Conservation (phyloP, 1,140 invertebrate species). For the Calycopis cecrops region DNA sequence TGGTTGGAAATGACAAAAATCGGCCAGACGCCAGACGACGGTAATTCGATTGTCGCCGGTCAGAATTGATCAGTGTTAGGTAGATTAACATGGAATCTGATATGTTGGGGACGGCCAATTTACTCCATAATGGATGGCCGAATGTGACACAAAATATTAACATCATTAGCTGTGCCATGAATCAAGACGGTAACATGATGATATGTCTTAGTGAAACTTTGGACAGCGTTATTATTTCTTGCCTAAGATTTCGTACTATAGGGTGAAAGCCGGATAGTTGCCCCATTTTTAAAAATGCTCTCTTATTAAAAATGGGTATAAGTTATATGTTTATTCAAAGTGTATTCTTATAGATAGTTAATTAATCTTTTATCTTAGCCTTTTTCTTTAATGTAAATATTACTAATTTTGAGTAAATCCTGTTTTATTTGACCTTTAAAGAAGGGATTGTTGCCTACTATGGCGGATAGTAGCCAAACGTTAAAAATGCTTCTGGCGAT, state of each 20-base stretch:
- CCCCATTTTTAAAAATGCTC: too few species aligned
- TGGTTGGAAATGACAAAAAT: conserved; percentile 63
- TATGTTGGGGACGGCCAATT: conserved; percentile 67
- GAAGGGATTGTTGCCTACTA: too few species aligned
- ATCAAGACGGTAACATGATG: conserved; percentile 18
- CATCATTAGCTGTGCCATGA: conserved; percentile 29
- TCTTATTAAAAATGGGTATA: too few species aligned
- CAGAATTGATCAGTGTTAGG: conserved; percentile 63
- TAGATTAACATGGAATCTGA: conserved; percentile 68
- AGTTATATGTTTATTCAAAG: too few species aligned
- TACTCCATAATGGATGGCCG: conserved; percentile 57
- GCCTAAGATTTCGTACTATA: neutral
- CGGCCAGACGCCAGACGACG: conserved; percentile 57
- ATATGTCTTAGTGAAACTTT: conserved; percentile 6
- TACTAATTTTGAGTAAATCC: too few species aligned
- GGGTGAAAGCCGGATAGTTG: too few species aligned
- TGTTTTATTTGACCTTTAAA: too few species aligned
- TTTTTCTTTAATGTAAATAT: too few species aligned
- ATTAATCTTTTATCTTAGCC: too few species aligned
- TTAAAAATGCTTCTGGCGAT: too few species aligned
- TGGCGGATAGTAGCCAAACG: too few species aligned
- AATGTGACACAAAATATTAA: conserved; percentile 39
- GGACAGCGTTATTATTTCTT: conserved; percentile 3
- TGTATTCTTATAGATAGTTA: too few species aligned
- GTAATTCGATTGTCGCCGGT: conserved; percentile 67